Evolutionary conservation across 2,797 vertebrate genomes (phyloP), one percentile per base, ranked within the genome.

Genomic region (Micropoecilia bifurca): DNA sequence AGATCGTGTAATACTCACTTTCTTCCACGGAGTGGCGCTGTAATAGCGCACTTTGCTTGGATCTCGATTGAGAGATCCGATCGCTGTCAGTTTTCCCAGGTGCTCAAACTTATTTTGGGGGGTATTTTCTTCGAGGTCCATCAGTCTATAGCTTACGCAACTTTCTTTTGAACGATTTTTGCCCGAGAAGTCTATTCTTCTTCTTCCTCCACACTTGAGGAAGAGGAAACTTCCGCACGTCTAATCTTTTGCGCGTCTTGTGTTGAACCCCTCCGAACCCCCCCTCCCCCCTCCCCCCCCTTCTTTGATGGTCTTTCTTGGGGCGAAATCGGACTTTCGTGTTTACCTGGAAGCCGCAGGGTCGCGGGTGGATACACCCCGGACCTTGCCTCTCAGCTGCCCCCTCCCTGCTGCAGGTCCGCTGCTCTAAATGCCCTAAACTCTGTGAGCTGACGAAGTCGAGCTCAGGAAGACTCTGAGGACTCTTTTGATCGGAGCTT

Each of bases 1-100:
- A 59, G 28, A 59, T 28, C 68, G 14, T 81, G 76, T 41, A 83
- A 45, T 39, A 13, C 30, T 33, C 4, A 1, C 0, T 9, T 14
- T 57, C 0, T 8, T 25, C 92, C 93, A 25, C 86, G 79, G n/a
- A 33, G 82, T 50, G 92, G 59, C 85, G 89, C 13, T 85, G 53
- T 48, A 80, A 81, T 59, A 80, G n/a, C 61, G 63, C 41, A 6
- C 12, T 28, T 45, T 4, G 33, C 20, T 39, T 20, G 20, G 2
- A 20, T 48, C 8, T 71, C 25, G 0, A 46, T 4, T 13, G 43
- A 28, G 41, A 2, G 47, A 28, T 9, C 0, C 3, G 9, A 71
- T n/a, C 71, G 68, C 43, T n/a, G 73, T 20, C 1, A 46, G 48
- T 85, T 87, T 79, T 20, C 25, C 3, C 48, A 30, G 59, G 39